Base-by-base conservation (phyloP, 2,113 vertebrate genomes). In the Hystrix cristata region DNA sequence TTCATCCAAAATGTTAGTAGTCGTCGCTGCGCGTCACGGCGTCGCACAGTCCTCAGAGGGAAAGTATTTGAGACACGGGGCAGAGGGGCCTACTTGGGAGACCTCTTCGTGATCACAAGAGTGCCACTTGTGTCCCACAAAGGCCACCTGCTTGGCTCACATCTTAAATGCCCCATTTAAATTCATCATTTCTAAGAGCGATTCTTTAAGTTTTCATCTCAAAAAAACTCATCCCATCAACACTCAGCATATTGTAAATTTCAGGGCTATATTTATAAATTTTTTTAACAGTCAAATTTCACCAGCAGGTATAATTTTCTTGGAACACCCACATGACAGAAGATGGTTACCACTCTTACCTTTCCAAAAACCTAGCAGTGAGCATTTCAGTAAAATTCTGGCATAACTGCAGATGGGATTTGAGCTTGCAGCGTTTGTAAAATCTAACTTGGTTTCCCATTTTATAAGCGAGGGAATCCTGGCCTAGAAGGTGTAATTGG, bases 111-210 rank as follows among this genome's bases (percentile, higher is more conserved):
- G 91, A 95, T 96, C 89, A 76, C 0, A 13, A 93, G 97, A 92
- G 91, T 85, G 82, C 96, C 98, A 95, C 95, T 85, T 98, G 97
- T 81, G 46, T 97, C 98, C 95, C 53, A 1, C 4, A 79, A 95
- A 97, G 96, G 93, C 91, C 48, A 51, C 83, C 80, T 4, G n/a
- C 95, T 0, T 94, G 97, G 96, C 97, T 97, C 91, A 87, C 89
- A 86, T 16, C 14, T 96, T 94, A 92, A 72, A 95, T 93, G 87
- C 96, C 65, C n/a, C 43, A 15, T 96, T 98, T 96, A 90, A 95
- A 43, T 29, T 93, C 92, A 29, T 59, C 12, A 1, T 95, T 89
- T 94, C 95, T 65, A 55, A 91, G 86, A 19, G 18, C 27, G 18
- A 79, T 57, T 94, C 69, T 95, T 96, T 57, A 79, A 97, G 94